These are phyloP conservation scores for Festucalex cinctus DNA, from an alignment of 2,113 vertebrate genomes.

Conservation along the genomic window DNA sequence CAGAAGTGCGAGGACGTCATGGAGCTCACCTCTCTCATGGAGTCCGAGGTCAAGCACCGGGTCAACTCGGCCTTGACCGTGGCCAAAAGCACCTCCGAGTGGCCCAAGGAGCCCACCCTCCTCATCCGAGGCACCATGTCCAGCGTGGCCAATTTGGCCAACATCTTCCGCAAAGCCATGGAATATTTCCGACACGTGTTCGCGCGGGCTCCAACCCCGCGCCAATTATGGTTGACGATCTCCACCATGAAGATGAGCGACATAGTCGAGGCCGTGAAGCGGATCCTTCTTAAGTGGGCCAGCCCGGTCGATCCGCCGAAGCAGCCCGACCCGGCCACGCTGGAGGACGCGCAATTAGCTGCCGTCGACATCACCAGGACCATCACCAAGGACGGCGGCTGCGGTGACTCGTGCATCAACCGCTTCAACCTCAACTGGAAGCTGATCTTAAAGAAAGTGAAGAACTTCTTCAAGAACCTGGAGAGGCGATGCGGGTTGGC, in stretches of 20 bases:
- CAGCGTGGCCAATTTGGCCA: slow-evolving; percentile 3
- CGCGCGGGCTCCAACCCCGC: slow-evolving; percentile 1
- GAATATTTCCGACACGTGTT: slow-evolving; percentile 7
- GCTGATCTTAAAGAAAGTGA: slow-evolving; percentile 8
- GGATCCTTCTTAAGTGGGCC: slow-evolving; percentile 8
- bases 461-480: slow-evolving; percentile 5
- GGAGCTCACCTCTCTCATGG: slow-evolving; percentile 11
- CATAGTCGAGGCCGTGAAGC: not conserved
- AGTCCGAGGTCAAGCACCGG: slow-evolving; percentile 9
- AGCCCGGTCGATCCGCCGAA: not conserved
- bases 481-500: not conserved
- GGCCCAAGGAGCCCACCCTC: slow-evolving; percentile 6
- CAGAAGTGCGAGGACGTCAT: slow-evolving; percentile 5
- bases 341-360: slow-evolving; percentile 5
- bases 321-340: not conserved
- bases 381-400: slow-evolving; percentile 9
- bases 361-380: slow-evolving; percentile 6
- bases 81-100: slow-evolving; percentile 7
- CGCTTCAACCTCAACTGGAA: slow-evolving; percentile 8
- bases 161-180: slow-evolving; percentile 4
- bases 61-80: not conserved
- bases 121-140: slow-evolving; percentile 10
- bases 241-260: slow-evolving; percentile 3
- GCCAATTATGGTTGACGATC: not conserved
- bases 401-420: not conserved